Evolutionary conservation across 2,888 invertebrate species (phyloP).

Genomic region (Agrotis segetum): DNA sequence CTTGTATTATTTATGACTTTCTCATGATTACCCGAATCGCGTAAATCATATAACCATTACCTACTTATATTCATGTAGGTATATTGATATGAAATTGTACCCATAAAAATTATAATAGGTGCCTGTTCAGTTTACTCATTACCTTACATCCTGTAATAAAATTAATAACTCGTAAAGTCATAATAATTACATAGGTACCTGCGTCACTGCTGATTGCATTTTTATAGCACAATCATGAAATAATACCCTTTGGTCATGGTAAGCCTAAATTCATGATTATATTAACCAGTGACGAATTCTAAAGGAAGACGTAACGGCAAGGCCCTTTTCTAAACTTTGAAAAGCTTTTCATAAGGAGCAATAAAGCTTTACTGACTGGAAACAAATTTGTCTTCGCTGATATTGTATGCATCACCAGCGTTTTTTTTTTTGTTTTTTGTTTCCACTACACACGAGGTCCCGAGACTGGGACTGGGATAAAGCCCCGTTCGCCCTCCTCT

Average conservation of each 20-base stretch:
- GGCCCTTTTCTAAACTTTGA: too few relatives aligned
- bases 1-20: background rate
- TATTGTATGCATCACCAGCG: too few relatives aligned
- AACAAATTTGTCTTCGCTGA: too few relatives aligned
- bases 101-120: background rate
- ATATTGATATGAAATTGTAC: background rate
- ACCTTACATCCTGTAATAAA: conserved; percentile 24
- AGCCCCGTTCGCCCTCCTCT: too few relatives aligned
- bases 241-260: background rate
- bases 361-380: too few relatives aligned
- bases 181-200: background rate
- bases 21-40: background rate
- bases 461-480: too few relatives aligned
- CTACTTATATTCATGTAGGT: background rate
- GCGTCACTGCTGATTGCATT: background rate
- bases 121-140: background rate
- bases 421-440: too few relatives aligned
- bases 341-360: too few relatives aligned
- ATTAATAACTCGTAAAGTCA: conserved; percentile 18
- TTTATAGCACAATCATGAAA: background rate
- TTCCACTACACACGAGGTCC: too few relatives aligned
- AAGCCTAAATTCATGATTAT: too few relatives aligned
- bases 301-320: too few relatives aligned
- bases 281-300: too few relatives aligned
- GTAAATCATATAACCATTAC: background rate